Base-by-base conservation (phyloP, 2,113 vertebrate genomes). In the Thryonomys swinderianus region DNA sequence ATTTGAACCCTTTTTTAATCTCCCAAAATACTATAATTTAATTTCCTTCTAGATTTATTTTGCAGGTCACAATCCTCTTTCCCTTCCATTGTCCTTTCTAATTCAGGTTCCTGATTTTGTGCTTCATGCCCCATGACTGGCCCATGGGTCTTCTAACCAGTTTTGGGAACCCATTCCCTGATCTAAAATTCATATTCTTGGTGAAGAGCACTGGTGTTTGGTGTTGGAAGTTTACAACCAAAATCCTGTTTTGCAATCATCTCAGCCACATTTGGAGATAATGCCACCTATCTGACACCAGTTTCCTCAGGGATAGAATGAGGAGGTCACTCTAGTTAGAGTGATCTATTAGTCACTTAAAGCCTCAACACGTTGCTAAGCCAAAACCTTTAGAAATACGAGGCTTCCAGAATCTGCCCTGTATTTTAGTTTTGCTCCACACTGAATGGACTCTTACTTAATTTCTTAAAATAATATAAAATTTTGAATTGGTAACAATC, bases 401-500 rank as follows among this genome's bases (percentile, higher is more conserved):
- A 89, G 59, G 23, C 62, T 91, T 57, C 79, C n/a, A 89, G 51
- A 94, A 91, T 66, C 20, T 89, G 7, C 32, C 55, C 9, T 76
- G 59, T 89, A 89, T 96, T 84, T 89, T 88, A 92, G 59, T 79
- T 95, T 81, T 91, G 69, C 85, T 95, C 94, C 81, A 53, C 25
- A 96, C 64, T 83, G 97, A 97, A 97, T 88, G 80, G 76, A 78
- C 84, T 83, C 32, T 64, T 95, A 66, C 62, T 93, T 5, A 1
- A 67, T 96, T 97, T 95, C 53, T 95, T 95, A 95, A 93, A 88
- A 96, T 73, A 88, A 90, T 37, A 93, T 91, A 96, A 91, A 97
- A 94, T 82, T 67, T 62, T 78, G 94, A 84, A 88, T 92, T 95
- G 94, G 89, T 94, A 97, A 94, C 55, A 87, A 71, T 85, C 17